These are phyloP conservation scores for Albula glossodonta DNA, from an alignment of 2,113 vertebrate genomes.

Conservation along the genomic window DNA sequence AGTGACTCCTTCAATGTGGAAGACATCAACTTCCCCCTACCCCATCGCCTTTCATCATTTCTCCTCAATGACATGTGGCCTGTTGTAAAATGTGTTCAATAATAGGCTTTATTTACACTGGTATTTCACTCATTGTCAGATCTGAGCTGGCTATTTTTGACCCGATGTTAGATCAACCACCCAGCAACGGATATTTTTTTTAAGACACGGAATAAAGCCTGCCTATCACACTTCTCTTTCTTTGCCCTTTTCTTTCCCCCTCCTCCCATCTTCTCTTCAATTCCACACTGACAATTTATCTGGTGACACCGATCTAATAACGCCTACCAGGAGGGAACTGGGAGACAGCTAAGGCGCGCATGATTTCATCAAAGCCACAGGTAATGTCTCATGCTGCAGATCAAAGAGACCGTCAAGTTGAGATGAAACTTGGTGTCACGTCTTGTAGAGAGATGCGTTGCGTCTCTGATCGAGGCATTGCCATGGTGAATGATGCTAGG, in stretches of 20 bases:
- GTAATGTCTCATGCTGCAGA: slow-evolving; percentile 28
- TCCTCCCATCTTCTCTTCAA: background rate
- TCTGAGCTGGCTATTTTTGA: slow-evolving; percentile 27
- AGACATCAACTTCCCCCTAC: background rate
- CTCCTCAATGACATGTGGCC: slow-evolving; percentile 20
- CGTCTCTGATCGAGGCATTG: slow-evolving; percentile 34
- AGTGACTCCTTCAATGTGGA: background rate
- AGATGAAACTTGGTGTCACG: slow-evolving; percentile 43
- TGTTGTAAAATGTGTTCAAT: slow-evolving; percentile 9
- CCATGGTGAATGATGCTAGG: slow-evolving; percentile 19
- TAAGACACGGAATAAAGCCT: slow-evolving; percentile 14
- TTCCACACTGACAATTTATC: slow-evolving; percentile 7
- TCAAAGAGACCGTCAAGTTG: slow-evolving; percentile 39
- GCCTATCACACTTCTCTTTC: slow-evolving; percentile 10
- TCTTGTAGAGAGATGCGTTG: slow-evolving; percentile 14
- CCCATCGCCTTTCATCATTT: background rate
- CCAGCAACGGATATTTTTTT: background rate
- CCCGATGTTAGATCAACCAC: slow-evolving; percentile 28
- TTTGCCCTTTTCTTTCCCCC: background rate
- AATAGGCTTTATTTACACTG: slow-evolving; percentile 28
- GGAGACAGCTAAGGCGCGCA: slow-evolving; percentile 16
- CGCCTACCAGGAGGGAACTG: slow-evolving; percentile 26
- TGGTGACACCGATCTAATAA: slow-evolving; percentile 40
- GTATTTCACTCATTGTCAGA: slow-evolving; percentile 33
- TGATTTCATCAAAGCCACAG: slow-evolving; percentile 42